Evolutionary conservation across 1,140 invertebrate species (phyloP).

Genomic region (Drosophila littoralis): DNA sequence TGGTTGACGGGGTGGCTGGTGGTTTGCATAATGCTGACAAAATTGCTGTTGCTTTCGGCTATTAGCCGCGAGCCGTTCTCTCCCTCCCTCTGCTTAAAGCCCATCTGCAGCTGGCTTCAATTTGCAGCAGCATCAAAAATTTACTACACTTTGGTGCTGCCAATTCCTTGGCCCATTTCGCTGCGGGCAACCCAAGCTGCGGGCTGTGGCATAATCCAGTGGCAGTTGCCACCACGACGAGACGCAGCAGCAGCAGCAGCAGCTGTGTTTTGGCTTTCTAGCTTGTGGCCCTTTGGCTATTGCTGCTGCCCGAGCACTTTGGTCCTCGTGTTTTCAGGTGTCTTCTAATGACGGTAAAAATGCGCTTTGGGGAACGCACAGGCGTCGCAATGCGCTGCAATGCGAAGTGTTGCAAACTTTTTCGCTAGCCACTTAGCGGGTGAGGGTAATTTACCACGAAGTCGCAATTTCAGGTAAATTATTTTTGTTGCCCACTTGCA

Average conservation of each 20-base stretch:
- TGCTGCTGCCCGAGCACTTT: constrained; percentile 35
- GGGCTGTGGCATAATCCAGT: constrained; percentile 22
- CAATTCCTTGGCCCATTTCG: constrained; percentile 15
- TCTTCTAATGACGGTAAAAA: constrained; percentile 74
- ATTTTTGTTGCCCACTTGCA: constrained; percentile 41
- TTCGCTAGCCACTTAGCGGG: constrained; percentile 55
- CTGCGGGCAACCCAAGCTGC: background rate
- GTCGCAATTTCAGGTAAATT: constrained; percentile 74
- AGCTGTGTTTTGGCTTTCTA: constrained; percentile 34
- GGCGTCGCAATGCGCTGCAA: background rate
- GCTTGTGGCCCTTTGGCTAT: constrained; percentile 11
- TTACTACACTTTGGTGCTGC: constrained; percentile 34
- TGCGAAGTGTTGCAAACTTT: constrained; percentile 18
- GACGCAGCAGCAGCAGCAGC: constrained; percentile 16
- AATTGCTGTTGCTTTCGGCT: constrained; percentile 40
- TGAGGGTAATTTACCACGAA: constrained; percentile 73
- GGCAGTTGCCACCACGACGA: constrained; percentile 6
- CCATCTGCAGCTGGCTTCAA: constrained; percentile 41
- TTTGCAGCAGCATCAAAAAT: constrained; percentile 53
- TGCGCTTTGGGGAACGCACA: constrained; percentile 58
- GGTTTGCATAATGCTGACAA: constrained; percentile 47
- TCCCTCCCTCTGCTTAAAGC: constrained; percentile 12
- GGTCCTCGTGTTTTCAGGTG: constrained; percentile 47
- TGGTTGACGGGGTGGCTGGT: background rate
- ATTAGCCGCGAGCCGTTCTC: constrained; percentile 20